phyloP scores from a whole-genome alignment of 2,888 invertebrate genomes.

The Hofmannophila pseudospretella region DNA sequence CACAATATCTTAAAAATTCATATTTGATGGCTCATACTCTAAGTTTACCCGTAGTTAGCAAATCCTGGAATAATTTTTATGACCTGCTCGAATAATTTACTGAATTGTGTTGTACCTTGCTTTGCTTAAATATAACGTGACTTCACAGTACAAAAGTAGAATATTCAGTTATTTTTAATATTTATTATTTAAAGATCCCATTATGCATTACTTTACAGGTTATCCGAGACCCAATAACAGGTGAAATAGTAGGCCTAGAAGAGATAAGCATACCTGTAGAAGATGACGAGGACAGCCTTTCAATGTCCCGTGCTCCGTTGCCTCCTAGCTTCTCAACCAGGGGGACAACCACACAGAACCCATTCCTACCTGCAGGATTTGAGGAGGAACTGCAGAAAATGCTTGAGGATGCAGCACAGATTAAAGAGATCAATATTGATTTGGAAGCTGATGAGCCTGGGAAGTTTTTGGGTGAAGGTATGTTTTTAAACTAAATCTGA shows the following conservation, averaged over 20 bases:
- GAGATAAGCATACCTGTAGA: conserved; percentile 73
- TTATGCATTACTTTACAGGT: conserved; percentile 73
- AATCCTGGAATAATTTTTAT: no score
- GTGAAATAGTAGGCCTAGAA: conserved; percentile 81
- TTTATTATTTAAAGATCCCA: no score
- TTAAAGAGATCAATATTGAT: conserved; percentile 58
- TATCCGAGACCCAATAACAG: conserved; percentile 85
- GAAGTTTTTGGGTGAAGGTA: conserved; percentile 72
- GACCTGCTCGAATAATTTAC: no score
- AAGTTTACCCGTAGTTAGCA: no score
- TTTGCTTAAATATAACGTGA: no score
- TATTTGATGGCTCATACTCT: no score
- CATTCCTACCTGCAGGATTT: conserved; percentile 93
- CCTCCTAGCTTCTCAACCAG: conserved; percentile 82
- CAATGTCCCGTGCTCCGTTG: conserved; percentile 87
- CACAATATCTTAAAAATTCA: no score
- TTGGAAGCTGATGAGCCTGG: conserved; percentile 56
- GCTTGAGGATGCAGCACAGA: conserved; percentile 45
- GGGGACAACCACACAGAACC: conserved; percentile 88
- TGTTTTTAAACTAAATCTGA: background rate
- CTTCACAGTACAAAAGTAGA: no score
- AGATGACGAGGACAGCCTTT: conserved; percentile 74
- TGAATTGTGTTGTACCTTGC: no score
- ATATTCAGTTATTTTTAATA: no score
- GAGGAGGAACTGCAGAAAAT: conserved; percentile 73